phyloP scores from a whole-genome alignment of 2,888 invertebrate genomes.

The Idaea aversata region DNA sequence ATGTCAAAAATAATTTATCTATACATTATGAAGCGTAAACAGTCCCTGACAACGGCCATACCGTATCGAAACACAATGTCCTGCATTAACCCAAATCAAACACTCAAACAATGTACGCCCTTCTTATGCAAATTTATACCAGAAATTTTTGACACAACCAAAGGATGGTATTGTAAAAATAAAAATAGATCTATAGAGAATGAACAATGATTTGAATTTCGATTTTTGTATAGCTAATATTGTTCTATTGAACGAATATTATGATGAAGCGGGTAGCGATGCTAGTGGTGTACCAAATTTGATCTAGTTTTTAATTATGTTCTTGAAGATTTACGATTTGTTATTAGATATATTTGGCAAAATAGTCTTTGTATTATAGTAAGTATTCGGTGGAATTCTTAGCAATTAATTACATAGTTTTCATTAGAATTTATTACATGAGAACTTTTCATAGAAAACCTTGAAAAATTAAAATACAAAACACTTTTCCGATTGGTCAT shows the following conservation, averaged over 20 bases:
- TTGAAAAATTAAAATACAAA: too few relatives aligned
- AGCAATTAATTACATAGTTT: too few relatives aligned
- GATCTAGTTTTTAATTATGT: not conserved
- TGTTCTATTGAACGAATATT: not conserved
- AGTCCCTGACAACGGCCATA: constrained; percentile 20
- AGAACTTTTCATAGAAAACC: too few relatives aligned
- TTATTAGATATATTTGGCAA: too few relatives aligned
- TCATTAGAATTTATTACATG: too few relatives aligned
- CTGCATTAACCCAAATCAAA: constrained; percentile 20
- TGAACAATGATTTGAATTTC: constrained; percentile 29
- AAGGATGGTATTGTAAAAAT: constrained; percentile 69
- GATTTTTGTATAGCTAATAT: constrained; percentile 20
- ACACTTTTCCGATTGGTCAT: too few relatives aligned
- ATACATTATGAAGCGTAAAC: constrained; percentile 18
- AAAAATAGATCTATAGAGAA: constrained; percentile 39
- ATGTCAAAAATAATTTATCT: constrained; percentile 13
- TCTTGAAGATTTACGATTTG: too few relatives aligned
- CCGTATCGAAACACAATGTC: constrained; percentile 24
- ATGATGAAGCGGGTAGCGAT: not conserved
- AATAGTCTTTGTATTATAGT: too few relatives aligned
- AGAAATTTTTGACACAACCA: constrained; percentile 63
- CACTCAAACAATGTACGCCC: constrained; percentile 43
- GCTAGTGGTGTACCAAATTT: not conserved
- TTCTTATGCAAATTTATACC: constrained; percentile 75
- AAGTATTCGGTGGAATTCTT: too few relatives aligned